Evolutionary conservation across 1,140 invertebrate genomes (phyloP).

Genomic region (Diachasma alloeum): DNA sequence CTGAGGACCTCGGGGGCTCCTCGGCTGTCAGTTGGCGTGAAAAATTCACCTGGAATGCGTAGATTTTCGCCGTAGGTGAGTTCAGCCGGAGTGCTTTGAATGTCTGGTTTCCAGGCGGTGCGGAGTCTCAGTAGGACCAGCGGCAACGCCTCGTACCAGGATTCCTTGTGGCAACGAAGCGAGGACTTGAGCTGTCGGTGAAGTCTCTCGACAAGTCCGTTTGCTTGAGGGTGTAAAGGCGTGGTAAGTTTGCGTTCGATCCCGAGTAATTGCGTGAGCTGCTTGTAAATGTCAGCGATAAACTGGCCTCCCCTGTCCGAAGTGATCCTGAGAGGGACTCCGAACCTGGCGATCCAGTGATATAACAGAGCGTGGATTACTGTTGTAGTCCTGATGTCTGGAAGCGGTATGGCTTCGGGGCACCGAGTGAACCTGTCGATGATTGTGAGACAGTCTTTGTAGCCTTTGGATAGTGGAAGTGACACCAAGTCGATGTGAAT

Average conservation of each 20-base stretch:
- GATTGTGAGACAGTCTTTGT: constrained; percentile 35
- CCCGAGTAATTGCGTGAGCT: constrained; percentile 33
- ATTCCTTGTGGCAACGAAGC: neutral
- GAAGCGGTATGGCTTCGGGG: constrained; percentile 25
- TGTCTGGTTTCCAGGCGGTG: neutral
- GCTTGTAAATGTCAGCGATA: too few relatives aligned
- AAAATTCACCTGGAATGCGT: constrained; percentile 38
- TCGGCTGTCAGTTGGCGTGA: constrained; percentile 1
- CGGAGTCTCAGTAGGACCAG: neutral
- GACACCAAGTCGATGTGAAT: constrained; percentile 25
- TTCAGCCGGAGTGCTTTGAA: neutral
- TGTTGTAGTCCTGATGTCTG: constrained; percentile 39
- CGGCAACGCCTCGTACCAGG: neutral
- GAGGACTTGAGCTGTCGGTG: neutral
- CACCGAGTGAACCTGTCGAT: constrained; percentile 35
- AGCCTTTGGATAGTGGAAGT: neutral
- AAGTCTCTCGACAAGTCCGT: too few relatives aligned
- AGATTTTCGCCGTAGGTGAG: neutral
- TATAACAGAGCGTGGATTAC: constrained; percentile 13
- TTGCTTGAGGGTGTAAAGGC: constrained; percentile 27
- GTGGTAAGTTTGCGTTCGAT: constrained; percentile 38
- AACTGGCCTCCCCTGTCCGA: too few relatives aligned
- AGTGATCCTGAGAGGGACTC: too few relatives aligned
- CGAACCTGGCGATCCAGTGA: too few relatives aligned
- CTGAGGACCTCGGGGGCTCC: neutral